Conservation (phyloP, 2,113 vertebrate genomes). For the Heterotis niloticus region DNA sequence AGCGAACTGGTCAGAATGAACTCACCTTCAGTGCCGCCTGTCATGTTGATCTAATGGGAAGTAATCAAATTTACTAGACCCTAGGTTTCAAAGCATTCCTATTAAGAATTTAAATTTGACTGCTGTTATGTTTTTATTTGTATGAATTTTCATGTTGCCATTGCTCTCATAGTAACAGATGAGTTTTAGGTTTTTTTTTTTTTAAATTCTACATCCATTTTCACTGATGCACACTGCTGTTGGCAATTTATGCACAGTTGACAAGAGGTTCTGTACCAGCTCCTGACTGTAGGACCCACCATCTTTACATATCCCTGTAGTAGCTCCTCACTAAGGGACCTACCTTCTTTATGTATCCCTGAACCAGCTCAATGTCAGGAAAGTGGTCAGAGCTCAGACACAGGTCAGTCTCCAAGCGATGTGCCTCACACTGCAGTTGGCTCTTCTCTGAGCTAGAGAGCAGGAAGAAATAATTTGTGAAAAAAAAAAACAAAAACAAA, state of each 20-base stretch:
- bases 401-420: slow-evolving; percentile 76
- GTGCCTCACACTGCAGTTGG: slow-evolving; percentile 50
- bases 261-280: background rate
- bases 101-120: background rate
- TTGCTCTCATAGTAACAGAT: background rate
- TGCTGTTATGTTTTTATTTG: background rate
- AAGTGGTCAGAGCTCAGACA: slow-evolving; percentile 72
- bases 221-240: background rate
- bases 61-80: background rate
- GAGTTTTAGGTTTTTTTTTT: background rate
- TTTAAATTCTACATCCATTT: background rate
- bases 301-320: too few species aligned
- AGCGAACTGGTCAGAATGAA: background rate
- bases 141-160: background rate
- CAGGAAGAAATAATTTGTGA: background rate
- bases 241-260: background rate
- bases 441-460: slow-evolving; percentile 53
- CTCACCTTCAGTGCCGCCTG: background rate
- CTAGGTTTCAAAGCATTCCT: background rate
- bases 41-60: background rate
- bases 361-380: slow-evolving; percentile 76
- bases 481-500: background rate
- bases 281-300: background rate
- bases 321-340: slow-evolving; percentile 40
- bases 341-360: slow-evolving; percentile 87